Conservation (phyloP, 2,113 vertebrate genomes). For the Apodemus speciosus region DNA sequence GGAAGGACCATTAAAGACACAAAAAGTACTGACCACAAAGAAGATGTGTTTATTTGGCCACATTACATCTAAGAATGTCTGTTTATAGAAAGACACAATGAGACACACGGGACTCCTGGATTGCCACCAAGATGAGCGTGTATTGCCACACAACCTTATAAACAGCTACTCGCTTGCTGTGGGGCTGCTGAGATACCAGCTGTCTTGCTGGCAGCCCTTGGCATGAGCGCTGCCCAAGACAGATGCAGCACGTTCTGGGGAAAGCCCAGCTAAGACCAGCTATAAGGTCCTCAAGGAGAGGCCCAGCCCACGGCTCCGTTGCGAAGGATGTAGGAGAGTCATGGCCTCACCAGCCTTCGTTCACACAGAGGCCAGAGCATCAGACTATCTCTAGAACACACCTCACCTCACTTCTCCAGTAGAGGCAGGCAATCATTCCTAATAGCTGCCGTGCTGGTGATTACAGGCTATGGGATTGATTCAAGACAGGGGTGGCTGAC, state of each 20-base stretch:
- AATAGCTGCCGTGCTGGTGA: background rate
- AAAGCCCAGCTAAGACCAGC: background rate
- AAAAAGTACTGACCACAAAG: background rate
- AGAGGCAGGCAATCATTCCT: background rate
- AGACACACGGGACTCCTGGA: background rate
- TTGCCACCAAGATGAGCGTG: background rate
- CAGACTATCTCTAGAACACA: background rate
- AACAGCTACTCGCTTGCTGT: background rate
- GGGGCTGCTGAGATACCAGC: background rate
- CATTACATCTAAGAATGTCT: slow-evolving; percentile 24
- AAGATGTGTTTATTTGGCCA: background rate
- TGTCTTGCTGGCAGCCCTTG: background rate
- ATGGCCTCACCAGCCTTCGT: background rate
- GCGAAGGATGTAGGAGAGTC: background rate
- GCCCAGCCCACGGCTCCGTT: background rate
- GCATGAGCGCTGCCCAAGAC: background rate
- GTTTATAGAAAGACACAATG: background rate
- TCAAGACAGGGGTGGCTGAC: background rate
- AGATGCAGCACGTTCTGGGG: background rate
- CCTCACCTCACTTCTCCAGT: background rate
- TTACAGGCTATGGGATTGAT: background rate
- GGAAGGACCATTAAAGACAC: slow-evolving; percentile 10
- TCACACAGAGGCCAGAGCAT: background rate
- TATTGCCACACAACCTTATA: background rate
- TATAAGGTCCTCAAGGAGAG: background rate